phyloP scores from a whole-genome alignment of 2,888 invertebrate species.

The Archips xylosteana region DNA sequence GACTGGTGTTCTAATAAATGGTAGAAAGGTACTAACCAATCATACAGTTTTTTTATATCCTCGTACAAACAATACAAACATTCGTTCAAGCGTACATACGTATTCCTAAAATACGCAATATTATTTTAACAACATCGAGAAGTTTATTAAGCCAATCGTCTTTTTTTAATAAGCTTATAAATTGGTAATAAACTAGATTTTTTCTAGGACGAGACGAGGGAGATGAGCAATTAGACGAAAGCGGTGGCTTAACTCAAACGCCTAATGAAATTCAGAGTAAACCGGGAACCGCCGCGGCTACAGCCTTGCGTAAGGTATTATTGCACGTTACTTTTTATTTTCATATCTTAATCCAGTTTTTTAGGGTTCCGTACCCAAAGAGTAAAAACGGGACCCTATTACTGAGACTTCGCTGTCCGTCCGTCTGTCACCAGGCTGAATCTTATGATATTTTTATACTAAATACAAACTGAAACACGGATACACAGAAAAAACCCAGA shows the following conservation, averaged over 20 bases:
- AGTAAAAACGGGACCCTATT: too few relatives aligned
- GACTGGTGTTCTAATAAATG: too few relatives aligned
- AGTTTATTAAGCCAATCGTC: conserved; percentile 43
- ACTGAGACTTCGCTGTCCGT: too few relatives aligned
- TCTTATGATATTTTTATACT: too few relatives aligned
- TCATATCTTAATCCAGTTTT: neutral
- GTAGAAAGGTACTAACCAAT: too few relatives aligned
- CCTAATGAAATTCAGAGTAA: conserved; percentile 85
- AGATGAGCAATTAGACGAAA: conserved; percentile 82
- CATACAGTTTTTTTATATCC: too few relatives aligned
- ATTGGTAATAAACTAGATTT: conserved; percentile 52
- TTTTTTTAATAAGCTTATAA: conserved; percentile 50
- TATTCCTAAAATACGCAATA: neutral
- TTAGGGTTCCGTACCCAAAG: too few relatives aligned
- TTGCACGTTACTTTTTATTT: conserved; percentile 13
- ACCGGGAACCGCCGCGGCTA: conserved; percentile 67
- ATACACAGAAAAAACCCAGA: too few relatives aligned
- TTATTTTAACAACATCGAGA: neutral
- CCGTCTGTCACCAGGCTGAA: too few relatives aligned
- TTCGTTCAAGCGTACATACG: neutral
- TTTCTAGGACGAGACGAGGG: conserved; percentile 74
- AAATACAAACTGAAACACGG: too few relatives aligned
- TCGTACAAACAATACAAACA: too few relatives aligned
- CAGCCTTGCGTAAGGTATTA: conserved; percentile 40
- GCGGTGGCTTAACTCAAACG: conserved; percentile 80